A percentile compares a stretch with the other conserved stretches of the same genome.
Evolutionary conservation across 1,140 invertebrate genomes (phyloP).

Genomic region (Episyrphus balteatus): DNA sequence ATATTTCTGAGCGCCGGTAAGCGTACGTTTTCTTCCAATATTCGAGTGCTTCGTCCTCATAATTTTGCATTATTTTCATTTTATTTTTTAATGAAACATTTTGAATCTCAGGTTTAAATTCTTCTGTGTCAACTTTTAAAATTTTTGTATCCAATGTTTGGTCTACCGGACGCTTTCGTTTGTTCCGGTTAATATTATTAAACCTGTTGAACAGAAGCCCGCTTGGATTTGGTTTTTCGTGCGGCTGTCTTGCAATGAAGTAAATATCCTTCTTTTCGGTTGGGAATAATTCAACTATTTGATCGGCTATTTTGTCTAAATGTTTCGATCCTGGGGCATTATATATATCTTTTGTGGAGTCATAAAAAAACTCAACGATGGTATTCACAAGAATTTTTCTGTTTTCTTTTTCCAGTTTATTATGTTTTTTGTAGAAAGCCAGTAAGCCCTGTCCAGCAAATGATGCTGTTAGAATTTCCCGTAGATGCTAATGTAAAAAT

Average conservation of each 20-base stretch:
- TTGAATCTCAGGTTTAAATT: neutral
- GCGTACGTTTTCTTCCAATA: neutral
- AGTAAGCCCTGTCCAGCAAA: too few relatives aligned
- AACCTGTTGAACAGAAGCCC: too few relatives aligned
- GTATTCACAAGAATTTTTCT: too few relatives aligned
- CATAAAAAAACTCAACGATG: too few relatives aligned
- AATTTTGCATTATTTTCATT: neutral
- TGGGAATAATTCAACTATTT: neutral
- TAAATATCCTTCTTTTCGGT: neutral
- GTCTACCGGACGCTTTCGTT: neutral
- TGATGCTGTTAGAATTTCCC: too few relatives aligned
- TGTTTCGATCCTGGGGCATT: too few relatives aligned
- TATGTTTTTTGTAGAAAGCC: too few relatives aligned
- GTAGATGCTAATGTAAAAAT: too few relatives aligned
- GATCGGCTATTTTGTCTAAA: neutral
- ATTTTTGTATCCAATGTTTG: neutral
- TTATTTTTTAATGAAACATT: too few relatives aligned
- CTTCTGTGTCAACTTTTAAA: neutral
- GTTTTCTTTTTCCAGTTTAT: too few relatives aligned
- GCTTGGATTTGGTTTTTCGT: neutral
- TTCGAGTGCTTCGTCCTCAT: neutral
- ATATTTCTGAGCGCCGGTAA: neutral
- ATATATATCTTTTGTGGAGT: too few relatives aligned
- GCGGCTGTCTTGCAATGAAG: neutral
- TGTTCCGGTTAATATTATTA: neutral